Evolutionary conservation across 2,888 invertebrate species (phyloP).

Genomic region (Drosophila pegasa): DNA sequence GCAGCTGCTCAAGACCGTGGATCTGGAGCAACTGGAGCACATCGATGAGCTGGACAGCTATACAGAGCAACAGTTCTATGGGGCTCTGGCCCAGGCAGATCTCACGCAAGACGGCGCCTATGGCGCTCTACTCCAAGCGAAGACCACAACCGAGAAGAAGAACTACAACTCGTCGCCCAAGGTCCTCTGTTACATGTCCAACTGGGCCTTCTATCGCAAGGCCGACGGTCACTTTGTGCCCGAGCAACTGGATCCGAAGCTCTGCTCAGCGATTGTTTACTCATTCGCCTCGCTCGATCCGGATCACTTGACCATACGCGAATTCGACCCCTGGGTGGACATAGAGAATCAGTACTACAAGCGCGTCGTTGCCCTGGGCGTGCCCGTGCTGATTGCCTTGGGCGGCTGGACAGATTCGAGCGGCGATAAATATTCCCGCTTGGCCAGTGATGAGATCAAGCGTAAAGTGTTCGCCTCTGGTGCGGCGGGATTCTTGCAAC

Average conservation of each 20-base stretch:
- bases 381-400: conserved; percentile 90
- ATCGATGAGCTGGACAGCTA: conserved; percentile 68
- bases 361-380: conserved; percentile 89
- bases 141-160: conserved; percentile 56
- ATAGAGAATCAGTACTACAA: conserved; percentile 94
- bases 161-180: conserved; percentile 83
- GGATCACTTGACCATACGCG: conserved; percentile 90
- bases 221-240: conserved; percentile 94
- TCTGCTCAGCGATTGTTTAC: conserved; percentile 95
- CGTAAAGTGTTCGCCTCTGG: conserved; percentile 90
- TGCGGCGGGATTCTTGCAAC: conserved; percentile 89
- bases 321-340: conserved; percentile 95
- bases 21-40: conserved; percentile 68
- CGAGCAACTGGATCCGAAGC: conserved; percentile 91
- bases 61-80: conserved; percentile 68
- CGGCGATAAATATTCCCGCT: conserved; percentile 93
- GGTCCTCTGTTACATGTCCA: conserved; percentile 94
- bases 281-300: conserved; percentile 95
- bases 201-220: conserved; percentile 94
- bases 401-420: conserved; percentile 98
- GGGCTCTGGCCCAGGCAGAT: conserved; percentile 57
- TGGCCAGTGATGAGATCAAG: conserved; percentile 89
- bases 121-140: conserved; percentile 77
- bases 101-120: conserved; percentile 56
- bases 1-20: conserved; percentile 75